These are phyloP conservation scores for Antrozous pallidus DNA, from an alignment of 2,797 vertebrate species.

Conservation along the genomic window DNA sequence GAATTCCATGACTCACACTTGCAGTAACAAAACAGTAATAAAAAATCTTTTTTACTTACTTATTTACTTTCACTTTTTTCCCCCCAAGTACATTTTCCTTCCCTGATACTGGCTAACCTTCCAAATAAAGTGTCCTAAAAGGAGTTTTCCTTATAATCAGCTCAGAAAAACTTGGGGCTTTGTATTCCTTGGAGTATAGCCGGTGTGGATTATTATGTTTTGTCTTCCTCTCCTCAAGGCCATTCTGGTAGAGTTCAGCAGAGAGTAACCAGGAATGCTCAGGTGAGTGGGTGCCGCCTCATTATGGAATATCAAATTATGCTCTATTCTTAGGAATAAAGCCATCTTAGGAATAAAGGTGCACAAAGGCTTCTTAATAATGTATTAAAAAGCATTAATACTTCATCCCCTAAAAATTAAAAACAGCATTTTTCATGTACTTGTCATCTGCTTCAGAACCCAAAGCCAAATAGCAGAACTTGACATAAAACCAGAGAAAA, in stretches of 20 bases:
- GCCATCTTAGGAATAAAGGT: not conserved
- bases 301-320: not conserved
- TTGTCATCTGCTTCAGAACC: slow-evolving; percentile 59
- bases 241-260: not conserved
- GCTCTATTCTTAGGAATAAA: not conserved
- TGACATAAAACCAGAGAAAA: slow-evolving; percentile 62
- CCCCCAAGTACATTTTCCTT: slow-evolving; percentile 25
- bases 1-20: not conserved
- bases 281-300: not conserved
- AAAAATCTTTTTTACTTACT: slow-evolving; percentile 32
- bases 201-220: not conserved
- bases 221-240: not conserved
- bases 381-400: not conserved
- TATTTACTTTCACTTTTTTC: slow-evolving; percentile 17
- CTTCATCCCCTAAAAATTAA: not conserved
- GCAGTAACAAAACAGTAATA: not conserved
- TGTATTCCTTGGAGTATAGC: not conserved
- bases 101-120: not conserved
- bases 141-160: not conserved
- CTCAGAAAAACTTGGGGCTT: not conserved
- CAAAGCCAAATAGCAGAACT: slow-evolving; percentile 53
- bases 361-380: slow-evolving; percentile 6
- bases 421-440: not conserved
- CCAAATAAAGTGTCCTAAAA: slow-evolving; percentile 13
- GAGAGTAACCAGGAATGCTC: not conserved